Percentiles rank a stretch among this genome's conserved stretches.
These are phyloP conservation scores for Hepsetus odoe DNA, from an alignment of 2,113 vertebrate genomes.

Conservation along the genomic window DNA sequence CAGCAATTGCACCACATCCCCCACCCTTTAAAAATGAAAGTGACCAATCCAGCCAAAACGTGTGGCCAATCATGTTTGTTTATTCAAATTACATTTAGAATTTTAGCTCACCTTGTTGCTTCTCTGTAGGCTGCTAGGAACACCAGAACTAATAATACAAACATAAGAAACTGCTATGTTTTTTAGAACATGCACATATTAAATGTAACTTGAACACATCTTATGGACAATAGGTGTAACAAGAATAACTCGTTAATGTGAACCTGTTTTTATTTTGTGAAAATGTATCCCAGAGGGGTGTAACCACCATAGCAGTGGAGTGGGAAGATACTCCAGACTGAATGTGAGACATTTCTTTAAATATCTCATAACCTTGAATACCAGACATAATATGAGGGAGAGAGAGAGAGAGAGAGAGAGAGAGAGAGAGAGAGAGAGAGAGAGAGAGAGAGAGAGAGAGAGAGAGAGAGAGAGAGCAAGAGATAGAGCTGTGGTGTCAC, in stretches of 20 bases:
- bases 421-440: conserved; percentile 37
- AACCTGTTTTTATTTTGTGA: not conserved
- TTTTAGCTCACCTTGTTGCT: too few species aligned
- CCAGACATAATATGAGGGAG: conserved; percentile 30
- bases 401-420: conserved; percentile 18
- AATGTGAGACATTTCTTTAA: conserved; percentile 6
- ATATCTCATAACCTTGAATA: conserved; percentile 43
- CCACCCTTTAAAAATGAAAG: not conserved
- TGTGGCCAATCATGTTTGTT: not conserved
- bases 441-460: conserved; percentile 43
- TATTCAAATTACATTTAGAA: not conserved
- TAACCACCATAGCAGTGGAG: not conserved
- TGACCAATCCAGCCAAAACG: not conserved
- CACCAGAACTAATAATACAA: too few species aligned
- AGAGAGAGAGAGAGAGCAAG: conserved; percentile 31
- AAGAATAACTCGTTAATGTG: too few species aligned
- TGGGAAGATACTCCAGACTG: conserved; percentile 8
- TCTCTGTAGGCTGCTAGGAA: too few species aligned
- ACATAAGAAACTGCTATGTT: too few species aligned
- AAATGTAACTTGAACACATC: too few species aligned
- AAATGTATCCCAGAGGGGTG: not conserved
- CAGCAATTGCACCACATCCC: not conserved
- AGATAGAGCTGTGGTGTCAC: conserved; percentile 40
- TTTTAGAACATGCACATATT: too few species aligned
- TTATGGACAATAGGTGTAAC: not conserved